phyloP scores from a whole-genome alignment of 2,797 vertebrate genomes.

The Dendrocincla fuliginosa region DNA sequence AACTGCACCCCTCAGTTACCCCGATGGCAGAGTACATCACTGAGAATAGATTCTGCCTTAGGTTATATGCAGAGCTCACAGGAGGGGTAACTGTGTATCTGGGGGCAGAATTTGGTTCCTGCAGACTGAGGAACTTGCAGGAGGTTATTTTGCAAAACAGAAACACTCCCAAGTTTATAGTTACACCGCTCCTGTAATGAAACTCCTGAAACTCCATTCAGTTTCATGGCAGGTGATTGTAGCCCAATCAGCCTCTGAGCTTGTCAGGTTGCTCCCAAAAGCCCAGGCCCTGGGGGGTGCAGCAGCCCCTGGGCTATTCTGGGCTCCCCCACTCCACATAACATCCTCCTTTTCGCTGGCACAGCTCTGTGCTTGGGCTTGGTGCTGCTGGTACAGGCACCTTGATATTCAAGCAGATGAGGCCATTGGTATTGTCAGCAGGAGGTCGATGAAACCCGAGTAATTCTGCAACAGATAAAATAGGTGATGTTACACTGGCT shows the following conservation, averaged over 20 bases:
- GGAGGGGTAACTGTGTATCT: neutral
- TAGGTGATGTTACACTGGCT: neutral
- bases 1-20: neutral
- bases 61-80: neutral
- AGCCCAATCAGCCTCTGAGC: neutral
- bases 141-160: neutral
- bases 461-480: neutral
- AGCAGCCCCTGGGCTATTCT: neutral
- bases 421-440: neutral
- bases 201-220: no score
- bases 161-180: neutral
- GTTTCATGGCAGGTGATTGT: neutral
- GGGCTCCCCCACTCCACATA: accelerated
- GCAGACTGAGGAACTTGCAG: neutral
- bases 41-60: neutral
- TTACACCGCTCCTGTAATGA: neutral
- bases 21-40: neutral
- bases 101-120: neutral
- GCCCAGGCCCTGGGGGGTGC: neutral
- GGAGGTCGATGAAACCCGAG: neutral
- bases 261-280: neutral
- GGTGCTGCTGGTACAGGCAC: neutral
- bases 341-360: neutral
- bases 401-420: neutral
- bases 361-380: neutral